Base-by-base conservation (phyloP, 2,888 invertebrate species). In the Clusia tigrina region DNA sequence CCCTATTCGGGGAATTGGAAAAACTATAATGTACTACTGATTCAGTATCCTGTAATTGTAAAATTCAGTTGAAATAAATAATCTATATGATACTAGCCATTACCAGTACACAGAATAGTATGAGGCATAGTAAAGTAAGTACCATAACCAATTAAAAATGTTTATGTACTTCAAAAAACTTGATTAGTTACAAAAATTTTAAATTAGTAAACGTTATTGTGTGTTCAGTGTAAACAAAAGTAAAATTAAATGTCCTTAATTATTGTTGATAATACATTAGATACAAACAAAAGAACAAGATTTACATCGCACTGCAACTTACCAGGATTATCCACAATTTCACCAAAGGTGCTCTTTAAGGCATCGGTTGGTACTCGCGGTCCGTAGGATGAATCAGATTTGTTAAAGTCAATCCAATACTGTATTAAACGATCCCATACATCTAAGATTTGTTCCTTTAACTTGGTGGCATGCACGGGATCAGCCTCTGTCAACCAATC, bases 371-470 rank as follows among this genome's bases (percentile, higher is more conserved):
- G 90, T 1, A 93, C 93, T 62, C 89, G 87, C 0, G 94, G 93
- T 0, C 93, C 94, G 68, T 85, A 79, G 9, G 84, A 74, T 6
- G 84, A 74, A 64, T 86, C 86, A 12, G 81, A 79, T 60, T 84
- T 83, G 69, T 88, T 88, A 0, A 91, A 89, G 77, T 92, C 90
- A 84, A 95, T 91, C 94, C 94, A 96, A 64, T 93, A 91, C 83
- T 96, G 94, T 84, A 97, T 97, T 52, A 96, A 88, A 64, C 94
- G 87, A 84, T 97, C 97, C 95, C 96, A 97, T 18, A 98, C 86
- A 81, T 95, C 95, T 42, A 97, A 85, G 1, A 96, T 90, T 83
- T 96, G 95, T 67, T 90, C 89, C 79, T 97, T 96, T 42, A 97
- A 86, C 65, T 91, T 90, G 25, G 89, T 89, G 42, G 93, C 91